A percentile compares a stretch with the other conserved stretches of the same genome.
phyloP scores from a whole-genome alignment of 1,140 invertebrate species.

The Sminthurides bifidus region DNA sequence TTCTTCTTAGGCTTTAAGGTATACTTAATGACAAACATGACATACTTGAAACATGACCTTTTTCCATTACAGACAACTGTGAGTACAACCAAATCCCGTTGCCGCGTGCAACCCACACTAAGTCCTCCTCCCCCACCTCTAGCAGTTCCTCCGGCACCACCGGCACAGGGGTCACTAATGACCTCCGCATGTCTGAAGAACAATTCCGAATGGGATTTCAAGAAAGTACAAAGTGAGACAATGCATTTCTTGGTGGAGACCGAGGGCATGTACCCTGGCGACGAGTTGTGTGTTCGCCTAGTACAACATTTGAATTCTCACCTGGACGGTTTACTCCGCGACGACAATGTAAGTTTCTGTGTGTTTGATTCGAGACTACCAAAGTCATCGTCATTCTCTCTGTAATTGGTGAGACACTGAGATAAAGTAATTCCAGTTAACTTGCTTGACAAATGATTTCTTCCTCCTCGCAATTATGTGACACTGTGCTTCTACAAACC shows the following conservation, averaged over 20 bases:
- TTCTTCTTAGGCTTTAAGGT: too few species aligned
- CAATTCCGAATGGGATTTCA: slow-evolving; percentile 68
- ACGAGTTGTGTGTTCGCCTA: slow-evolving; percentile 67
- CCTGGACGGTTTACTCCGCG: slow-evolving; percentile 16
- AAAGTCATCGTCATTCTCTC: not conserved
- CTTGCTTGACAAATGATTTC: too few species aligned
- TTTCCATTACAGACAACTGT: slow-evolving; percentile 31
- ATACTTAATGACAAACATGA: too few species aligned
- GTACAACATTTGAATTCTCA: slow-evolving; percentile 72
- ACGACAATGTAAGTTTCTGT: slow-evolving; percentile 9
- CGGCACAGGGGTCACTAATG: not conserved
- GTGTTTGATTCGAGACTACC: not conserved
- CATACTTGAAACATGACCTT: not conserved
- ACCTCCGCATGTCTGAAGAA: slow-evolving; percentile 36
- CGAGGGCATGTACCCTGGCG: slow-evolving; percentile 62
- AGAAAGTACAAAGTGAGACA: slow-evolving; percentile 76
- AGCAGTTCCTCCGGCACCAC: not conserved
- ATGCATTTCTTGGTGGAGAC: slow-evolving; percentile 79
- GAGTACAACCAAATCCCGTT: slow-evolving; percentile 26
- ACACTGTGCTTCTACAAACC: too few species aligned
- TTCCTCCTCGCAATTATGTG: too few species aligned
- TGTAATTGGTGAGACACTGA: not conserved
- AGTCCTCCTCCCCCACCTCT: slow-evolving; percentile 3
- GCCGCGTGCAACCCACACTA: slow-evolving; percentile 7
- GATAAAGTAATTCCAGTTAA: too few species aligned